A percentile compares a stretch with the other conserved stretches of the same genome.
Conservation (phyloP, 2,888 invertebrate species). For the Apamea monoglypha region DNA sequence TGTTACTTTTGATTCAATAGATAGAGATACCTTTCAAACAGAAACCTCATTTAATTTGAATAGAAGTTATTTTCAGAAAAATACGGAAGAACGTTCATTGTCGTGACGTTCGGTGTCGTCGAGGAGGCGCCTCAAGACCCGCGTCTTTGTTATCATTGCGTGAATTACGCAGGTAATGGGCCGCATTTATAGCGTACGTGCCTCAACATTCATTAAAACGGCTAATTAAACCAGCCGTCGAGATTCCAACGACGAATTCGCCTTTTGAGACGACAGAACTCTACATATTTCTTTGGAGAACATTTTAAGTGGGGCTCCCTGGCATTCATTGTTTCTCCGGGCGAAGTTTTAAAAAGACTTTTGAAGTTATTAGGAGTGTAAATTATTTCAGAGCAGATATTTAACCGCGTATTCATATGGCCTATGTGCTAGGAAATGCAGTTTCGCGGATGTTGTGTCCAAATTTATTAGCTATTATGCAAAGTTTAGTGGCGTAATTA, state of each 20-base stretch:
- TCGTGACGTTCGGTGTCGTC: constrained; percentile 61
- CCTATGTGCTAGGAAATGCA: constrained; percentile 49
- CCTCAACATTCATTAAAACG: constrained; percentile 87
- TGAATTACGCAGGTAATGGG: constrained; percentile 88
- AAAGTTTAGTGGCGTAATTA: constrained; percentile 68
- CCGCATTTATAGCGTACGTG: constrained; percentile 87
- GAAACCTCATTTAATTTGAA: constrained; percentile 47
- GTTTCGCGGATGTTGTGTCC: constrained; percentile 57
- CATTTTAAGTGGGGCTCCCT: constrained; percentile 75
- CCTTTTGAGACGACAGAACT: constrained; percentile 74
- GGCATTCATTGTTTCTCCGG: constrained; percentile 69
- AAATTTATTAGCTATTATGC: constrained; percentile 69
- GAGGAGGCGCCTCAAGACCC: constrained; percentile 60
- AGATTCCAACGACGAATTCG: constrained; percentile 82
- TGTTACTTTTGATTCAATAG: constrained; percentile 29
- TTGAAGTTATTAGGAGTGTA: constrained; percentile 68
- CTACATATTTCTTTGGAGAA: constrained; percentile 78
- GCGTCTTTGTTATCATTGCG: constrained; percentile 85
- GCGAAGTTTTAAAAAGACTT: constrained; percentile 72
- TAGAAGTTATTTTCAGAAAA: constrained; percentile 55
- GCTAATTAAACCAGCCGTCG: constrained; percentile 86
- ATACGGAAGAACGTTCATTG: constrained; percentile 56
- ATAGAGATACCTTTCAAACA: constrained; percentile 24
- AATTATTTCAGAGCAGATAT: constrained; percentile 62
- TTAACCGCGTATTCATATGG: constrained; percentile 46